Conservation (phyloP, 1,140 invertebrate species). For the Tetramorium parvispinum region DNA sequence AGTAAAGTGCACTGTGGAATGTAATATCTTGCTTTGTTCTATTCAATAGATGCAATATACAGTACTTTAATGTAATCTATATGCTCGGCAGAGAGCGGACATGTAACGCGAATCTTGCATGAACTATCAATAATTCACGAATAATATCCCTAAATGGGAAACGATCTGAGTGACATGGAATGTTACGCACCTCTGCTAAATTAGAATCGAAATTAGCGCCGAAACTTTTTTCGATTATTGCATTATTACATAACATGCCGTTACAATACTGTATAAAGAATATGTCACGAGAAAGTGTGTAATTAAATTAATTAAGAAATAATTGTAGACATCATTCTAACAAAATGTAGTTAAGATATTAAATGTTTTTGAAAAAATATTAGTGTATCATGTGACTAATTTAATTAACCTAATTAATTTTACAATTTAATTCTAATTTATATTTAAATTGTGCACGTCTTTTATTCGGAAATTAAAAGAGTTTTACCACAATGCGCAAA, state of each 20-base stretch:
- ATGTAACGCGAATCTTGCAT: constrained; percentile 28
- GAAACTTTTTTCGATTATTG: neutral
- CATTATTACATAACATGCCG: neutral
- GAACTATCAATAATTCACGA: constrained; percentile 27
- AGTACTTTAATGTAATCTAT: constrained; percentile 19
- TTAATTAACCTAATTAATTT: neutral
- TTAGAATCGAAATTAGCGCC: neutral
- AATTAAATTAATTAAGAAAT: neutral
- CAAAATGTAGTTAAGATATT: neutral
- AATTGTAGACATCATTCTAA: neutral
- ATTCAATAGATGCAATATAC: neutral
- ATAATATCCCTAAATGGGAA: neutral
- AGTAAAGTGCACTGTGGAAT: neutral
- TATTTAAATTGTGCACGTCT: neutral
- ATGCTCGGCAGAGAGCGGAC: constrained; percentile 12
- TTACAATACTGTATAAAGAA: neutral
- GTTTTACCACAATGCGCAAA: neutral
- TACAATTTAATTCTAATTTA: neutral
- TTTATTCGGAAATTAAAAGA: neutral
- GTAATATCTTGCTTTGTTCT: neutral
- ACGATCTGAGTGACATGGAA: constrained; percentile 14
- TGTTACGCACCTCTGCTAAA: neutral
- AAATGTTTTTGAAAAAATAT: neutral
- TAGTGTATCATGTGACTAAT: neutral
- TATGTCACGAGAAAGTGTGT: too few species aligned